Conservation (phyloP, 2,888 invertebrate species). For the Microchrysa polita region DNA sequence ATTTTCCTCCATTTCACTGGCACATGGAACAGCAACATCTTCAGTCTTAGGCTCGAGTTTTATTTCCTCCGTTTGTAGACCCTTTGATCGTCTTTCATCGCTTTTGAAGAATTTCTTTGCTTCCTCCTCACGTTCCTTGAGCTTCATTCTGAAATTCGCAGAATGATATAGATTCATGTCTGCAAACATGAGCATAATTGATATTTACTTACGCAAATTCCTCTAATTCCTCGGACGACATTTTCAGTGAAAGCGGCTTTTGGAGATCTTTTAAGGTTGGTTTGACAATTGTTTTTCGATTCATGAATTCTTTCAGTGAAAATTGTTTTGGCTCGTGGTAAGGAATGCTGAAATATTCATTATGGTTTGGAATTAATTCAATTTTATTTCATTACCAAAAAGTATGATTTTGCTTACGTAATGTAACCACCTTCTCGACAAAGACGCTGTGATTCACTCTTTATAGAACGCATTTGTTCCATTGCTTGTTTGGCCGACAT, state of each 20-base stretch:
- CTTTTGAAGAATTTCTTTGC: slow-evolving; percentile 80
- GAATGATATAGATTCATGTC: not conserved
- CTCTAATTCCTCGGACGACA: slow-evolving; percentile 73
- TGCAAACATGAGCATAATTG: no score
- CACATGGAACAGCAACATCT: not conserved
- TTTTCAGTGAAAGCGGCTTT: slow-evolving; percentile 66
- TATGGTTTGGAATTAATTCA: slow-evolving; percentile 5
- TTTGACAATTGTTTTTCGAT: slow-evolving; percentile 57
- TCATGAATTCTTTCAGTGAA: slow-evolving; percentile 81
- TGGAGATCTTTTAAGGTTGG: not conserved
- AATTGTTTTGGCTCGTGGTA: slow-evolving; percentile 87
- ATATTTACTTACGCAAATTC: slow-evolving; percentile 70
- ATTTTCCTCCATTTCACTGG: slow-evolving; percentile 55
- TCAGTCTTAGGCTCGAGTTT: not conserved
- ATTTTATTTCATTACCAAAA: no score
- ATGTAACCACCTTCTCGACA: slow-evolving; percentile 78
- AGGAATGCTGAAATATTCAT: slow-evolving; percentile 72
- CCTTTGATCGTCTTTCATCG: slow-evolving; percentile 67
- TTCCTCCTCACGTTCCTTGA: slow-evolving; percentile 78
- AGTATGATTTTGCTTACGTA: slow-evolving; percentile 54
- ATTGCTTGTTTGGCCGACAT: slow-evolving; percentile 75
- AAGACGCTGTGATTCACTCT: slow-evolving; percentile 85
- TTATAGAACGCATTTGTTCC: slow-evolving; percentile 78
- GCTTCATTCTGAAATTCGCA: slow-evolving; percentile 67
- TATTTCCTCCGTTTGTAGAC: not conserved